These are phyloP conservation scores for Cremastinae sp. DNA, from an alignment of 2,888 invertebrate species.

Conservation along the genomic window DNA sequence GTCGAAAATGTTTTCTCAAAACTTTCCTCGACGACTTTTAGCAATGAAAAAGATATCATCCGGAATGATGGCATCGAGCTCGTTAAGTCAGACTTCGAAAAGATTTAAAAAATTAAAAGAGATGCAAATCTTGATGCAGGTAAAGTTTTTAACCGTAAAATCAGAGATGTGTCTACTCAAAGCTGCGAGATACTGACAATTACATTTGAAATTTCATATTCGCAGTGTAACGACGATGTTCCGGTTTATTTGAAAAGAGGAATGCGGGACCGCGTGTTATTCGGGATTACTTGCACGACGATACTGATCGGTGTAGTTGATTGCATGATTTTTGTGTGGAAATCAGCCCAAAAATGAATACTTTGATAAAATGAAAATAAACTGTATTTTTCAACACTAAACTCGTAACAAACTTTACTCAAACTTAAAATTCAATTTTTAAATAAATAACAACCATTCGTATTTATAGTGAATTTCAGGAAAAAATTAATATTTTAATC, in stretches of 20 bases:
- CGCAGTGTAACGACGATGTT: constrained; percentile 83
- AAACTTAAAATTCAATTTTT: background rate
- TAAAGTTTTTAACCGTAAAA: constrained; percentile 50
- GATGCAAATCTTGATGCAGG: constrained; percentile 72
- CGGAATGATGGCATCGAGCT: background rate
- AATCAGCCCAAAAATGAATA: constrained; percentile 13
- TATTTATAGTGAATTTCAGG: too few relatives aligned
- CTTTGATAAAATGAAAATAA: background rate
- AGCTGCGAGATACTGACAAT: too few relatives aligned
- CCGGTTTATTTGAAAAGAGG: constrained; percentile 85
- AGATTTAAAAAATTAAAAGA: constrained; percentile 66
- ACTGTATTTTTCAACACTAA: too few relatives aligned
- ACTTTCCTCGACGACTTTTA: constrained; percentile 1
- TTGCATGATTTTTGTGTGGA: background rate
- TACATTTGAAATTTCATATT: constrained; percentile 63
- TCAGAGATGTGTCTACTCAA: background rate
- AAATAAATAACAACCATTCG: too few relatives aligned
- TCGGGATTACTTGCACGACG: constrained; percentile 53
- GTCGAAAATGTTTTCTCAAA: constrained; percentile 25
- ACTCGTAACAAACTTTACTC: background rate
- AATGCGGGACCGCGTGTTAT: constrained; percentile 81
- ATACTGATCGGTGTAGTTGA: background rate
- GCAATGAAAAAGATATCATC: background rate
- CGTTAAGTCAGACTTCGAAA: constrained; percentile 1
- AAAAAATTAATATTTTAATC: too few relatives aligned